Conservation (phyloP, 2,113 vertebrate genomes). For the Toxostoma redivivum region DNA sequence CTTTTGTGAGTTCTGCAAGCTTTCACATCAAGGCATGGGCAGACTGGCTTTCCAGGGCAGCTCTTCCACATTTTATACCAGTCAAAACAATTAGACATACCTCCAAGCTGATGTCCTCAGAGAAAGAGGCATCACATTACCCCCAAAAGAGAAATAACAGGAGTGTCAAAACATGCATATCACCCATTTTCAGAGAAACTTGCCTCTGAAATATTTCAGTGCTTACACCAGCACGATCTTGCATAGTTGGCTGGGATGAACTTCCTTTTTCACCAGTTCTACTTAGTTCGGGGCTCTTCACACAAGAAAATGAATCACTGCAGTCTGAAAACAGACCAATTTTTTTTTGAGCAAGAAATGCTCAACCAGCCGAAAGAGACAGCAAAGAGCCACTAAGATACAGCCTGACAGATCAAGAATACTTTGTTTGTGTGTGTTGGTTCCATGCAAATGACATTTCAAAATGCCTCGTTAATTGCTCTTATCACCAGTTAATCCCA, state of each 20-base stretch:
- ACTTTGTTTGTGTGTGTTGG: background rate
- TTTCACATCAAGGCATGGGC: background rate
- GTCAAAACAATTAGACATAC: conserved; percentile 55
- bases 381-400: background rate
- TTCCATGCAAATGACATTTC: background rate
- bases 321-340: background rate
- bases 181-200: background rate
- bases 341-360: background rate
- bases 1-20: background rate
- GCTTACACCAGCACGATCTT: background rate
- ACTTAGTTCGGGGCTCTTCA: background rate
- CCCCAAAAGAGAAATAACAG: conserved; percentile 16
- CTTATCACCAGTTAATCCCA: background rate
- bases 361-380: background rate
- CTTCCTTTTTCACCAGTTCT: background rate
- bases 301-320: background rate
- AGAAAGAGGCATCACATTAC: conserved; percentile 16
- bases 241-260: background rate
- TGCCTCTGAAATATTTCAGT: background rate
- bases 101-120: background rate
- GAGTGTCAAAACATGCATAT: conserved; percentile 41
- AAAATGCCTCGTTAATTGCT: background rate
- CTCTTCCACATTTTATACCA: conserved; percentile 41
- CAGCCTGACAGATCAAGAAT: background rate
- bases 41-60: background rate